Base-by-base conservation (phyloP, 2,888 invertebrate genomes). In the Parnassius smintheus region DNA sequence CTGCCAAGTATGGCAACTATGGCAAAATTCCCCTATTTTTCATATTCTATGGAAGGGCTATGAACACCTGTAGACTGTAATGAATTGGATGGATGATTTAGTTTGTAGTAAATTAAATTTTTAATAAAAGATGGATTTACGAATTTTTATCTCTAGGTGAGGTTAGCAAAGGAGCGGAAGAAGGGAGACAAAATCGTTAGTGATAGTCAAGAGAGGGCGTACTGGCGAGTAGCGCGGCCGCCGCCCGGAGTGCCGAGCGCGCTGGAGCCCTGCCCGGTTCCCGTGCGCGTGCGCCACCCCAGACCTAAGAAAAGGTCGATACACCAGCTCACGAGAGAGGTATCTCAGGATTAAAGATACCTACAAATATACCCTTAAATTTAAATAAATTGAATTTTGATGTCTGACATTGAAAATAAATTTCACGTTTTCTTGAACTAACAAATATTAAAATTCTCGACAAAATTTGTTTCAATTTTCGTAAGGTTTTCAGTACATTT, bases 151-250 rank as follows among this genome's bases (percentile, higher is more conserved):
- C 10, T 35, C 10, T 80, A 96, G 96, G 96, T 97, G 71, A 95
- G 97, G 71, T 86, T 98, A 78, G 95, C 97, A 54, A 99, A 99
- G 83, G 98, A 98, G 65, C 94, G 98, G 71, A 98, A 98, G 86
- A 99, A 99, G 82, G 96, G 96, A 44, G 99, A 99, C 82, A 99
- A 99, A 91, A 95, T 98, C 76, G 97, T 99, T 66, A 95, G 96
- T 71, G 99, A 99, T 86, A 97, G 98, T 70, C 99, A 99, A 77
- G 99, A 99, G 86, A 94, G 98, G 71, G 99, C 99, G 59, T 99
- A 98, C 91, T 99, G 99, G 99, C 94, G 98, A 70, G 97, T 98
- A 62, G 96, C 98, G 80, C 94, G 98, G 75, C 98, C 98, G 61
- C 98, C 98, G 64, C 98, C 98, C 22, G 97, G 98, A 63, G 95